Base-by-base conservation (phyloP, 2,113 vertebrate genomes). In the Scomber colias region DNA sequence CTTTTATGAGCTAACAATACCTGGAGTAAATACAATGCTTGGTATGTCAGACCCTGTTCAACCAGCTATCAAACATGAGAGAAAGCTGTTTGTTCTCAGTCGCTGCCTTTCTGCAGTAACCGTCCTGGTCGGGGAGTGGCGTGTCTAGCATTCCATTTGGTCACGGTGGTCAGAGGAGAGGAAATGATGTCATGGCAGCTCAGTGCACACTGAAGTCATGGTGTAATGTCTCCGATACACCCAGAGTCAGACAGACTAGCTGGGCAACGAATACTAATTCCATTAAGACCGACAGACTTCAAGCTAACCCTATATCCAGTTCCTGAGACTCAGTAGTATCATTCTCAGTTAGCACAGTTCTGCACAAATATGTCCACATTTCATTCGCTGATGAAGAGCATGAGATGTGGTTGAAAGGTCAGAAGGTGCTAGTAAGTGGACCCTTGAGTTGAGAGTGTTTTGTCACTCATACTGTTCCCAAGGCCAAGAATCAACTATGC, bases 101-200 rank as follows among this genome's bases (percentile, higher is more conserved):
- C 14, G 0, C 82, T 44, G 46, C 55, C 55, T 49, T 60, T 63
- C 66, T 71, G 55, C n/a, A 68, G 72, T 50, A 55, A 69, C 49
- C 53, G 0, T 17, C 46, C 59, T 78, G 79, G 48, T 75, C 59
- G 16, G 46, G 71, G 71, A 85, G 66, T 40, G 79, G 67, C 83
- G 16, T 74, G 57, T 87, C 73, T 51, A 50, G 82, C 72, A 86
- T 88, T 90, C 85, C 67, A 65, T 12, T 69, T 81, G 82, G 76
- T 78, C 69, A 31, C n/a, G 53, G 67, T 64, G 81, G 84, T 69
- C 45, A 76, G 63, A 54, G 56, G 75, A 84, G 79, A 87, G 88
- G 88, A 90, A 92, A 87, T 85, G 13, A 87, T 85, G 84, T 90
- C 82, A 86, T 62, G 63, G 77, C 67, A 87, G 78, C 81, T 88